Conservation (phyloP, 1,140 invertebrate species). For the Episyrphus balteatus region DNA sequence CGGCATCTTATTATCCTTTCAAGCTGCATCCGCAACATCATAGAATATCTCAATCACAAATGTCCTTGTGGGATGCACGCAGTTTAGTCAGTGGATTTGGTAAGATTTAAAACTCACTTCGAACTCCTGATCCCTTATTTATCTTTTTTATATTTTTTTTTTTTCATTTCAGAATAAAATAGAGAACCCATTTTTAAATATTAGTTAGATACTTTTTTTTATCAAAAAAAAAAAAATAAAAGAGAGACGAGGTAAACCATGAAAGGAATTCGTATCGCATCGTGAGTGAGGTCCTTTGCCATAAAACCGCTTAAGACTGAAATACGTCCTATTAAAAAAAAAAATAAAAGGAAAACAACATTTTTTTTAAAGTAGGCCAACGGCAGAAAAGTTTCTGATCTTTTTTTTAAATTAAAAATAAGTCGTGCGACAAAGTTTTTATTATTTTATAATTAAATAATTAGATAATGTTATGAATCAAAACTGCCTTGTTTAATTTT, state of each 20-base stretch:
- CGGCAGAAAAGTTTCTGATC: neutral
- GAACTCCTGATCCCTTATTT: neutral
- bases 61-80: conserved; percentile 35
- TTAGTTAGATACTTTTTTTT: too few relatives aligned
- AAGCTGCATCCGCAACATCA: conserved; percentile 29
- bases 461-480: neutral
- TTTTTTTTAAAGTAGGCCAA: neutral
- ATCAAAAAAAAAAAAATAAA: too few relatives aligned
- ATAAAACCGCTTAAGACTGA: conserved; percentile 1
- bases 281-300: neutral
- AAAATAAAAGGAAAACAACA: neutral
- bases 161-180: conserved; percentile 19
- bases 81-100: conserved; percentile 36
- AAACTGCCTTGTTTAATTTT: neutral
- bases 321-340: neutral
- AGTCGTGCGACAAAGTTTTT: neutral
- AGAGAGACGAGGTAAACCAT: too few relatives aligned
- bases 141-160: neutral
- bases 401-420: too few relatives aligned
- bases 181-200: neutral
- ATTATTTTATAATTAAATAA: neutral
- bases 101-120: conserved; percentile 6
- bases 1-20: conserved; percentile 30
- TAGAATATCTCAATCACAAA: conserved; percentile 30
- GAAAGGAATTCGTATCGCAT: neutral